phyloP scores from a whole-genome alignment of 64 coral and sea anemone species.

The Pocillopora damicornis region DNA sequence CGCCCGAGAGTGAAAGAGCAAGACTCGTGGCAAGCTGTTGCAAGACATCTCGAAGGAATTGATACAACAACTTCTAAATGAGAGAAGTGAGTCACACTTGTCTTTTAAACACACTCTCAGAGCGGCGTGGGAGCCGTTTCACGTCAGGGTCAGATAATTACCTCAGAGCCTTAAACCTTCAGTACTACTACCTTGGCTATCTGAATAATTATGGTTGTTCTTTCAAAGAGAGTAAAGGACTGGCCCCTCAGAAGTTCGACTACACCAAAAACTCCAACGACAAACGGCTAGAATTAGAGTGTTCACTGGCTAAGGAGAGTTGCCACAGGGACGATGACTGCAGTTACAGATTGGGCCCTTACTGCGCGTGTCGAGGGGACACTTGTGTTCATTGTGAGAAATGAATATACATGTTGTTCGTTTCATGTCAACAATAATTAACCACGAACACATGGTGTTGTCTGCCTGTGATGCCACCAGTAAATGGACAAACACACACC shows the following conservation, averaged over 20 bases:
- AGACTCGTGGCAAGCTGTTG: slow-evolving; percentile 22
- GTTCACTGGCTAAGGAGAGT: neutral
- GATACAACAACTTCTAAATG: slow-evolving; percentile 45
- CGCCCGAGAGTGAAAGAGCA: slow-evolving; percentile 28
- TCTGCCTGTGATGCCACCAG: no score
- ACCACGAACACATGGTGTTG: no score
- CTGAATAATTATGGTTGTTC: slow-evolving; percentile 42
- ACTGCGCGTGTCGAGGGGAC: slow-evolving; percentile 18
- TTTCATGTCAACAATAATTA: no score
- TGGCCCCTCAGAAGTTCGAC: slow-evolving; percentile 38
- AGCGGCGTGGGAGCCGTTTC: slow-evolving; percentile 32
- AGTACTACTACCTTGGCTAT: slow-evolving; percentile 41
- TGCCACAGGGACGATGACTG: slow-evolving; percentile 16
- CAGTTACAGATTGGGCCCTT: neutral
- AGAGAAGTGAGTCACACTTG: neutral
- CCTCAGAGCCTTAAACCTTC: slow-evolving; percentile 32
- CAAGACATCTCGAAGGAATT: slow-evolving; percentile 7
- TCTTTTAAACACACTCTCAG: slow-evolving; percentile 32
- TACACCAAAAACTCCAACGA: neutral
- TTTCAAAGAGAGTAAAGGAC: neutral
- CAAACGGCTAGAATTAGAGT: slow-evolving; percentile 2
- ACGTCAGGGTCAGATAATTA: neutral
- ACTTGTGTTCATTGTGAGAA: neutral
- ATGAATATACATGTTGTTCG: no score
- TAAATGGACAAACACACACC: no score